These are phyloP conservation scores for Folsomia manolachei DNA, from an alignment of 2,888 invertebrate genomes.

Conservation along the genomic window DNA sequence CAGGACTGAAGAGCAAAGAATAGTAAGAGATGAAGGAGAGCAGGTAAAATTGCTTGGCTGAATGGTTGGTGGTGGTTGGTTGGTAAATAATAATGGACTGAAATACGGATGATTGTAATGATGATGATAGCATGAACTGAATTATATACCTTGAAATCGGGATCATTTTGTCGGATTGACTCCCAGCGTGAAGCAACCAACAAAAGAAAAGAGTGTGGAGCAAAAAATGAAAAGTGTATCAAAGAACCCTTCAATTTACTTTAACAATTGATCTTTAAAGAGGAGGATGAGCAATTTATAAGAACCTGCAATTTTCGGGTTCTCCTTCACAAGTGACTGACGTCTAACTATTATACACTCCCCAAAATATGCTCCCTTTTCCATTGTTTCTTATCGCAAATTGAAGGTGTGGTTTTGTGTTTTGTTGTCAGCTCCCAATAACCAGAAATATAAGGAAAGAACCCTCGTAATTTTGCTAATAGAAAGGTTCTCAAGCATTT, in stretches of 20 bases:
- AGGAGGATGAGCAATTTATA: constrained; percentile 1
- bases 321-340: neutral
- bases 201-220: constrained; percentile 1
- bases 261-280: constrained; percentile 20
- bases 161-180: constrained; percentile 20
- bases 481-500: too few species aligned
- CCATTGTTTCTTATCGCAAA: neutral
- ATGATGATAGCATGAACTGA: constrained; percentile 17
- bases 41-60: neutral
- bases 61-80: neutral
- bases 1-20: too few species aligned
- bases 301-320: constrained; percentile 11
- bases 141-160: constrained; percentile 18
- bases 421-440: too few species aligned
- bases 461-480: neutral
- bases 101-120: constrained; percentile 7
- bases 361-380: neutral
- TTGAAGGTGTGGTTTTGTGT: neutral
- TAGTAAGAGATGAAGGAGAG: neutral
- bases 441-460: neutral
- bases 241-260: constrained; percentile 18
- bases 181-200: constrained; percentile 16
- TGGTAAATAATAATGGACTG: neutral
- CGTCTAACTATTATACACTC: neutral
- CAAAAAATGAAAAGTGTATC: constrained; percentile 16